Base-by-base conservation (phyloP, 2,888 invertebrate genomes). In the Colletes collaris region DNA sequence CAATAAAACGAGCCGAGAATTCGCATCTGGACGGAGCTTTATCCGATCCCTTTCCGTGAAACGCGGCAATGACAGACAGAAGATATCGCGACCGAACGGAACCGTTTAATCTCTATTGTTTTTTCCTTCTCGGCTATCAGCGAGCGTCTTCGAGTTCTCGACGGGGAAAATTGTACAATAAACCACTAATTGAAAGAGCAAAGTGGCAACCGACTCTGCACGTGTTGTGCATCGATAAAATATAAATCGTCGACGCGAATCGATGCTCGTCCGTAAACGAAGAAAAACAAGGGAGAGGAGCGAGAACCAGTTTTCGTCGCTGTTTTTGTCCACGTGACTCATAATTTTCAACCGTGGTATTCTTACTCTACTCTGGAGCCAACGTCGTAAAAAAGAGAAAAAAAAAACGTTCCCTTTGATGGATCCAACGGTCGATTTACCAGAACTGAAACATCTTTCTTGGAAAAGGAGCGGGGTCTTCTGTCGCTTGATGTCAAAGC, bases 101-200 rank as follows among this genome's bases (percentile, higher is more conserved):
- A 10, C 55, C 53, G 4, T 35, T 55, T 55, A 62, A 70, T 46
- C 58, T 66, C 19, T 16, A 13, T 44, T 50, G 37, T 52, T 59
- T 52, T 59, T 58, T 10, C 35, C 3, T 35, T 11, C 11, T 7
- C 53, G 8, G n/a, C 58, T 16, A 7, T n/a, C 71, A 4, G 1
- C 2, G 13, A 59, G 10, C 59, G 16, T 66, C 59, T 5, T 10
- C 27, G 4, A 37, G 3, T 4, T 65, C 65, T 3, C 46, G 27
- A 3, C 3, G 7, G 16, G 16, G 49, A 64, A 67, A 64, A 50
- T 19, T 63, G 62, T 27, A 10, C 10, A 56, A 63, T 40, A 13
- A 10, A 63, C 52, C 53, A 0, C 49, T 63, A 52, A 76, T 58
- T 27, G 62, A 75, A 68, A 77, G 58, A 49, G 70, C 75, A 65